Evolutionary conservation across 2,888 invertebrate genomes (phyloP), one percentile per base, ranked within the genome.

Genomic region (Chrysotoxum bicinctum): DNA sequence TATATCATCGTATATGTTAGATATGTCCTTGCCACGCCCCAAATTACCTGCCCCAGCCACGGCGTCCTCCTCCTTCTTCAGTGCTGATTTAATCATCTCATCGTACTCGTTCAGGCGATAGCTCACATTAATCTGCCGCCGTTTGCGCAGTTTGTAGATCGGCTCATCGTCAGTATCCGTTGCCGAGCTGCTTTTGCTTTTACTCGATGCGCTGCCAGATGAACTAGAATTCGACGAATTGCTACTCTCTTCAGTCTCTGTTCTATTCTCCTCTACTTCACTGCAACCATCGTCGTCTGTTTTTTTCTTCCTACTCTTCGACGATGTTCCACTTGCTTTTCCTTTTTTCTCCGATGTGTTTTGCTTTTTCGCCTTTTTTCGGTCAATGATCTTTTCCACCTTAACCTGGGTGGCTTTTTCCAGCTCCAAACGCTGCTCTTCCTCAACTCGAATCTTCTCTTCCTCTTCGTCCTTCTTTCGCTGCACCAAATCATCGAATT

Each of bases 71-170:
- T 96, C 96, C 74, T 91, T 91, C 92, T 95, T 95, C 87, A 97
- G 95, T 10, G 99, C 99, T 48, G 97, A 97, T 90, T 97, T 97
- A 88, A 99, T 99, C 91, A 99, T 94, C 35, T 98, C 96, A 90
- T 99, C 99, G 92, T 97, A 99, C 91, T 99, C 98, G 90, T 97
- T 96, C 88, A 98, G 96, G 87, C 96, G 94, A 89, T 96, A 96
- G 90, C 96, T 97, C 74, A 97, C 96, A 87, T 96, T 96, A 54
- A 96, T 94, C 89, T 96, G 95, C 0, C 95, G 93, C 19, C 98
- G 94, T 89, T 97, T 96, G 19, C 98, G 94, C 88, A 98, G 92
- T 79, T 98, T 95, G 92, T 97, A 97, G 88, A 97, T 96, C 12
- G 96, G 97, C 88, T 95, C 95, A 74, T 95, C 94, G 26, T 95